Conservation (phyloP, 1,140 invertebrate species). For the Anthonomus grandis region DNA sequence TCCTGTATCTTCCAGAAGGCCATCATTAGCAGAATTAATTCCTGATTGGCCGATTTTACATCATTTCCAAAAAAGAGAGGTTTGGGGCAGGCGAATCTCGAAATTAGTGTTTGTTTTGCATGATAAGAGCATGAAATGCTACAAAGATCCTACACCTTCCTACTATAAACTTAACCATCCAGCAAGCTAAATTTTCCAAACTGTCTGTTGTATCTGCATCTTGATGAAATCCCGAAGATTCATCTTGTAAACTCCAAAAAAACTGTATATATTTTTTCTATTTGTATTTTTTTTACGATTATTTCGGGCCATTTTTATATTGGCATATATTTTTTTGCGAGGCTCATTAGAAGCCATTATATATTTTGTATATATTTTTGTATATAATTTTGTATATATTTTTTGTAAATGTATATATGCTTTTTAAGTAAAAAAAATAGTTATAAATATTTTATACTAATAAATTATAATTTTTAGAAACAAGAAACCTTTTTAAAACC, state of each 20-base stretch:
- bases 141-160: slow-evolving; percentile 8
- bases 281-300: slow-evolving; percentile 31
- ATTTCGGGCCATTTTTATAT: slow-evolving; percentile 25
- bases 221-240: slow-evolving; percentile 15
- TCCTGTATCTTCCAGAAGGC: slow-evolving; percentile 70
- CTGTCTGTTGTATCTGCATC: slow-evolving; percentile 37
- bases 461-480: slow-evolving; percentile 66
- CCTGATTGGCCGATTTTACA: slow-evolving; percentile 94
- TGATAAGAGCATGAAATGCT: slow-evolving; percentile 19
- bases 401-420: slow-evolving; percentile 26
- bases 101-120: slow-evolving; percentile 30
- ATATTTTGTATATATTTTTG: too few species aligned
- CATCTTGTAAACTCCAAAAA: slow-evolving; percentile 27
- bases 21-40: slow-evolving; percentile 90
- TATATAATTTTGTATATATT: not conserved
- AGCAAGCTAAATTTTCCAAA: slow-evolving; percentile 26
- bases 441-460: slow-evolving; percentile 2
- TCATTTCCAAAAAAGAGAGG: slow-evolving; percentile 75
- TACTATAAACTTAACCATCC: slow-evolving; percentile 7
- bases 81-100: slow-evolving; percentile 53
- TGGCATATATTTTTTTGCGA: slow-evolving; percentile 16
- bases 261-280: slow-evolving; percentile 28
- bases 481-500: slow-evolving; percentile 93
- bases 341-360: too few species aligned
- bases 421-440: not conserved